Conservation (phyloP, 2,797 vertebrate genomes). For the Chrysocyon brachyurus region DNA sequence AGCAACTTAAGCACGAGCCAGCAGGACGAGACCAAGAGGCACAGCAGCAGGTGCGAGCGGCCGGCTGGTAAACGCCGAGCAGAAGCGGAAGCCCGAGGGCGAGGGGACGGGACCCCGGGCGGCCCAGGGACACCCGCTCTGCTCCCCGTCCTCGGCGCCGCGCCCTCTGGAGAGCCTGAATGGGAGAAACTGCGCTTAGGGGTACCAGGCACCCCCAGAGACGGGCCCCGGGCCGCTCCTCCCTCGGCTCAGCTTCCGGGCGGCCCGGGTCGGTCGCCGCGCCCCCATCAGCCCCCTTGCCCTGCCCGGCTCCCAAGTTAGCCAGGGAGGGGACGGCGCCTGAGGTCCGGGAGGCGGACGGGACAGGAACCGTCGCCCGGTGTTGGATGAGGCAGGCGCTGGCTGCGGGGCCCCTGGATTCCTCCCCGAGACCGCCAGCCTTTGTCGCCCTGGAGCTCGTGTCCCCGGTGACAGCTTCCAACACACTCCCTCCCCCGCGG, state of each 20-base stretch:
- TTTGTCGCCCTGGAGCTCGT: neutral
- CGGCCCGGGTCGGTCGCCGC: neutral
- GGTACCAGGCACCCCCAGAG: neutral
- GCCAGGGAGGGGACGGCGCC: neutral
- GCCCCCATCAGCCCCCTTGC: neutral
- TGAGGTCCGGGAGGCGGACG: neutral
- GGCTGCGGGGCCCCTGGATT: neutral
- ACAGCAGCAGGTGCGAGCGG: neutral
- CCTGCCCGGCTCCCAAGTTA: neutral
- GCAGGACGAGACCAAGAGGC: rapidly evolving
- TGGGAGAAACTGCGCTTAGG: neutral
- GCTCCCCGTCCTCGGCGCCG: too few species aligned
- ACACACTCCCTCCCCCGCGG: neutral
- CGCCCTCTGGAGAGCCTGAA: too few species aligned
- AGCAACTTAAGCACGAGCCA: neutral
- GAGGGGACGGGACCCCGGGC: too few species aligned
- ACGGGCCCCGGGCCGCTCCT: neutral
- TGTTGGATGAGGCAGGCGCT: rapidly evolving
- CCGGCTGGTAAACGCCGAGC: neutral
- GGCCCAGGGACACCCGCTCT: too few species aligned
- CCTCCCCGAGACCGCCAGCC: neutral
- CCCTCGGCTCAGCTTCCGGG: neutral
- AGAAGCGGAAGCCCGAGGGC: too few species aligned
- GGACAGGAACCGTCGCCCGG: neutral
- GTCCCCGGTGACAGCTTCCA: neutral